phyloP scores from a whole-genome alignment of 2,113 vertebrate species.

The Gyps fulvus region DNA sequence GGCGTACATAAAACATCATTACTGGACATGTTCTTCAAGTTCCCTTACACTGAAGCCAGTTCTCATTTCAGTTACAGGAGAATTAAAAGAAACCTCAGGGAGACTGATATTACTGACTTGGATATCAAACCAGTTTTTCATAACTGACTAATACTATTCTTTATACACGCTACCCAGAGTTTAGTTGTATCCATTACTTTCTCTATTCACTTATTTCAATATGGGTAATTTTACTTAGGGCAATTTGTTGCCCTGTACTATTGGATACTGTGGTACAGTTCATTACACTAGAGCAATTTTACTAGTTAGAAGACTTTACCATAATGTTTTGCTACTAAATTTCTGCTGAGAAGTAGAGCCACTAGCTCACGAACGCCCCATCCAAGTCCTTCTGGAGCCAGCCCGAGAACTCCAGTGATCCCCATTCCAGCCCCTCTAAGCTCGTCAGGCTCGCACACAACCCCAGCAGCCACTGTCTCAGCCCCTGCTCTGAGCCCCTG shows the following conservation, averaged over 20 bases:
- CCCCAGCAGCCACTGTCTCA: not conserved
- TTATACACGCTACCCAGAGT: not conserved
- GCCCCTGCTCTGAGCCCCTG: not conserved
- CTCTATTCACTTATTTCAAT: not conserved
- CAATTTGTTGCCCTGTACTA: not conserved
- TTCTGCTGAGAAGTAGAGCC: not conserved
- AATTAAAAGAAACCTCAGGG: not conserved
- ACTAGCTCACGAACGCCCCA: not conserved
- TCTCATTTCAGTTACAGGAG: not conserved
- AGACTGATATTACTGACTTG: not conserved
- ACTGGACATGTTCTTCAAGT: not conserved
- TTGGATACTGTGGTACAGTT: not conserved
- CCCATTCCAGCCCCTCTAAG: rapidly evolving
- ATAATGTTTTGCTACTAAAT: not conserved
- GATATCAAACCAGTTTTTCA: not conserved
- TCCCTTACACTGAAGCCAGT: not conserved
- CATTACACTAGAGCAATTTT: not conserved
- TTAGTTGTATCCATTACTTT: not conserved
- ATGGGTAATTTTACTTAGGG: not conserved
- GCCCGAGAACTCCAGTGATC: not conserved
- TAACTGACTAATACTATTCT: not conserved
- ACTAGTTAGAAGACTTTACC: not conserved
- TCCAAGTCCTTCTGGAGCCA: not conserved
- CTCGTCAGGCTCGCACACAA: not conserved
- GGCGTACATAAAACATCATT: rapidly evolving